These are phyloP conservation scores for Cyprinus carpio DNA, from an alignment of 2,113 vertebrate genomes.

Conservation along the genomic window DNA sequence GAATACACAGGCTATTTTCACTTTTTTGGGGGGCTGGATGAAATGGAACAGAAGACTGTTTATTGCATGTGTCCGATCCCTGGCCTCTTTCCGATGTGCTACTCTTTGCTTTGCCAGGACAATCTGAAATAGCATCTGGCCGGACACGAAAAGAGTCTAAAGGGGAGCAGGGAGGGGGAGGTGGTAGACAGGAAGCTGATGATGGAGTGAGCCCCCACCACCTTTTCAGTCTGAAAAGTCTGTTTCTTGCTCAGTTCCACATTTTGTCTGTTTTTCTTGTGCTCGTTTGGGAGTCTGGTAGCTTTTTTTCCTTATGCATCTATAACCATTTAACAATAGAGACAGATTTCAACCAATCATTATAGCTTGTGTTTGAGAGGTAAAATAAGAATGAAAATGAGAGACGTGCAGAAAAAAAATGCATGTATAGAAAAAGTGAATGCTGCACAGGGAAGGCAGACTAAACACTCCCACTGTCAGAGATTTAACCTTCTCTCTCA, in stretches of 20 bases:
- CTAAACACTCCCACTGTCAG: slow-evolving; percentile 66
- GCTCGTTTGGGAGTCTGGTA: slow-evolving; percentile 49
- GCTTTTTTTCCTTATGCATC: slow-evolving; percentile 60
- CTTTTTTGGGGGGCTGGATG: slow-evolving; percentile 60
- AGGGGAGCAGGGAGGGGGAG: slow-evolving; percentile 16
- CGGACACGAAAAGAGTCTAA: slow-evolving; percentile 82
- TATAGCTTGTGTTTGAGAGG: slow-evolving; percentile 1
- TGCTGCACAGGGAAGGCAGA: slow-evolving; percentile 60
- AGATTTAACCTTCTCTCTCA: slow-evolving; percentile 60
- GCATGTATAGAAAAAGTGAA: slow-evolving; percentile 42
- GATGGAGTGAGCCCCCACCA: slow-evolving; percentile 65
- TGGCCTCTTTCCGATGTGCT: slow-evolving; percentile 64
- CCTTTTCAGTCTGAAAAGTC: slow-evolving; percentile 40
- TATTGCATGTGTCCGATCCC: slow-evolving; percentile 67
- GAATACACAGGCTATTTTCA: slow-evolving; percentile 62
- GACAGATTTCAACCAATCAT: slow-evolving; percentile 35
- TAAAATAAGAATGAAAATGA: slow-evolving; percentile 14
- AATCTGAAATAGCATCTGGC: slow-evolving; percentile 87
- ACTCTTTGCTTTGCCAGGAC: slow-evolving; percentile 76
- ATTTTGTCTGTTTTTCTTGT: slow-evolving; percentile 41
- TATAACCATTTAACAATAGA: slow-evolving; percentile 34
- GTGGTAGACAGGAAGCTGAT: slow-evolving; percentile 72
- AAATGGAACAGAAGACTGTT: slow-evolving; percentile 68
- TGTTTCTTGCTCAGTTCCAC: slow-evolving; percentile 31
- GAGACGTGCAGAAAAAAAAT: slow-evolving; percentile 59